Base-by-base conservation (phyloP, 2,888 invertebrate species). In the Drosophila nr. perissopoda region DNA sequence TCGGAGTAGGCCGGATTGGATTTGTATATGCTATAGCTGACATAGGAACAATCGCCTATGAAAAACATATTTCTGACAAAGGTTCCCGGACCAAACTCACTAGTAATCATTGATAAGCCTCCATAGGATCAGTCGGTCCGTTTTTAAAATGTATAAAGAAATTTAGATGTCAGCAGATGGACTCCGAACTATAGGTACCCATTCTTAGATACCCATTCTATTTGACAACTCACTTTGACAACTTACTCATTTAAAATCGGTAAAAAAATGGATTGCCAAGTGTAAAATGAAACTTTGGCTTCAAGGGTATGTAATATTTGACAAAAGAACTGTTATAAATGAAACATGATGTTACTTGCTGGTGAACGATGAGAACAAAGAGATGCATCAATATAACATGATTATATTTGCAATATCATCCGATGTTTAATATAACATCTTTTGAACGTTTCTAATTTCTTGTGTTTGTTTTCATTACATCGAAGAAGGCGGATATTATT, bases 401-500 rank as follows among this genome's bases (percentile, higher is more conserved):
- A 8, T 21, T 25, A 16, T 45, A 25, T 25, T 16, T 45, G 7
- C 45, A 45, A 25, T 25, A 25, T 45, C 21, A 21, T 25, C 45
- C 16, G 25, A 45, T 45, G 25, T 45, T 25, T 25, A 8, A 16
- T 45, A 8, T 8, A 25, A 45, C 45, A 25, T 16, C 45, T 4
- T 8, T 45, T 25, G 25, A 45, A 45, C 45, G 8, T 25, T 16
- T 45, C 4, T 25, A 8, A 25, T 45, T 25, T 45, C 2, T 45
- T 25, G 45, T 45, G 25, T 45, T 45, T 16, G 25, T 45, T 45
- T 16, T 4, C 8, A 45, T 25, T 45, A 45, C 8, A 45, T 45
- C 45, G 45, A 45, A 45, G 16, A 45, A 45, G 45, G 45, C 45
- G 45, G 7, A 45, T 16, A 45, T 45, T 45, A 45, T 45, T 45